These are phyloP conservation scores for Astropecten irregularis DNA, from an alignment of 53 echinoderm and acorn worm genomes.

Conservation along the genomic window DNA sequence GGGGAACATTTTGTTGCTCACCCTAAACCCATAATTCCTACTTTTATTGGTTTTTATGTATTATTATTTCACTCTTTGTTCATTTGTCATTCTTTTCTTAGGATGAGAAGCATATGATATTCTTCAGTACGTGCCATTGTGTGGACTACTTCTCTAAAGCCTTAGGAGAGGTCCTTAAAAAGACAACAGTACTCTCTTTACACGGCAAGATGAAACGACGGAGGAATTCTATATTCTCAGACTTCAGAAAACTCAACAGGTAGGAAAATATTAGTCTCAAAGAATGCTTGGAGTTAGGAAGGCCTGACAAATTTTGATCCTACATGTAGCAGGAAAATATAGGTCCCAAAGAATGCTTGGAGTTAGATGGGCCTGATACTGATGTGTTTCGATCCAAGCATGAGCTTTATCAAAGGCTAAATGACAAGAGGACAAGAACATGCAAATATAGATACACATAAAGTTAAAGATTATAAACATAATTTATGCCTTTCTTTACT, in stretches of 20 bases:
- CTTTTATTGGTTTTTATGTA: neutral
- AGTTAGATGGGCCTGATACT: neutral
- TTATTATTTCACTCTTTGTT: too few relatives aligned
- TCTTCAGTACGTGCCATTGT: conserved; percentile 98
- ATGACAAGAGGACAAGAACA: too few relatives aligned
- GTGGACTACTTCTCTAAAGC: conserved; percentile 90
- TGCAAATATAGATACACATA: too few relatives aligned
- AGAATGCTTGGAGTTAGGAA: too few relatives aligned
- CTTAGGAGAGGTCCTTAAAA: conserved; percentile 68
- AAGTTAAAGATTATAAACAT: too few relatives aligned
- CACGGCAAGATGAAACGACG: conserved; percentile 96
- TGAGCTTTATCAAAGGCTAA: too few relatives aligned
- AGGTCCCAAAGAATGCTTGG: neutral
- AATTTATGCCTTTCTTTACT: too few relatives aligned
- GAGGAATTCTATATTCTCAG: conserved; percentile 73
- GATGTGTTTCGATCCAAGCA: neutral
- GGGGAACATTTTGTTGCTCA: too few relatives aligned
- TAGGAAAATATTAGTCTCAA: conserved; percentile 12
- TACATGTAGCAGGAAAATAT: too few relatives aligned
- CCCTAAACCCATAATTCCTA: too few relatives aligned
- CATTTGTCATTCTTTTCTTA: conserved; percentile 15
- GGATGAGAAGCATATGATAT: conserved; percentile 91
- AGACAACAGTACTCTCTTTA: conserved; percentile 74
- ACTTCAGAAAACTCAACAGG: conserved; percentile 85
- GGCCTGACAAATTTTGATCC: too few relatives aligned